Evolutionary conservation across 2,888 invertebrate species (phyloP).

Genomic region (Scelioninae gen. 1): DNA sequence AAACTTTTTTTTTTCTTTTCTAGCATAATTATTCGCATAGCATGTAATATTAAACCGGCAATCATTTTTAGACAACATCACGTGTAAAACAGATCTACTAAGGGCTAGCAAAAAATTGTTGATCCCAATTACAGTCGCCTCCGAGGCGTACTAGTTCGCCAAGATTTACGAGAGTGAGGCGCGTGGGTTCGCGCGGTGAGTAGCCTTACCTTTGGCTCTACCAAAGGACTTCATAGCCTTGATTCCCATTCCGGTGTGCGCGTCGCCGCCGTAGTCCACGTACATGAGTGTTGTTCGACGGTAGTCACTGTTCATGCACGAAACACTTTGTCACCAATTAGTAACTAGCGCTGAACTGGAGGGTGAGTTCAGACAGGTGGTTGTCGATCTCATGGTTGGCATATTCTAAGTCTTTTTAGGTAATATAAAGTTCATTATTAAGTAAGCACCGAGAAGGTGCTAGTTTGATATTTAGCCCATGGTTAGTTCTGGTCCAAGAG

Average conservation of each 20-base stretch:
- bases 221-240: constrained; percentile 94
- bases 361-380: constrained; percentile 15
- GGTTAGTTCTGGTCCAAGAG: neutral
- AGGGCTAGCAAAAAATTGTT: constrained; percentile 12
- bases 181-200: constrained; percentile 29
- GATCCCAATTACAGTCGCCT: constrained; percentile 32
- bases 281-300: constrained; percentile 84
- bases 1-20: too few species aligned
- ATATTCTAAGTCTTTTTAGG: neutral
- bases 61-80: constrained; percentile 32
- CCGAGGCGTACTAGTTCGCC: constrained; percentile 19
- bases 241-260: constrained; percentile 92
- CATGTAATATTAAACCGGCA: too few species aligned
- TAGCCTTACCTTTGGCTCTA: constrained; percentile 92
- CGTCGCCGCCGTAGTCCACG: constrained; percentile 86
- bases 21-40: too few species aligned
- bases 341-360: constrained; percentile 11
- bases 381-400: constrained; percentile 3
- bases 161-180: constrained; percentile 42
- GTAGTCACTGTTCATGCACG: constrained; percentile 63
- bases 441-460: constrained; percentile 25
- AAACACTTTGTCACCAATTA: constrained; percentile 59
- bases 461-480: constrained; percentile 29
- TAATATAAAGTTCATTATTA: neutral
- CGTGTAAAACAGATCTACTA: constrained; percentile 43